Percentiles rank a stretch among this genome's conserved stretches.
These are phyloP conservation scores for Eugnorisma glareosa DNA, from an alignment of 2,888 invertebrate genomes.

Conservation along the genomic window DNA sequence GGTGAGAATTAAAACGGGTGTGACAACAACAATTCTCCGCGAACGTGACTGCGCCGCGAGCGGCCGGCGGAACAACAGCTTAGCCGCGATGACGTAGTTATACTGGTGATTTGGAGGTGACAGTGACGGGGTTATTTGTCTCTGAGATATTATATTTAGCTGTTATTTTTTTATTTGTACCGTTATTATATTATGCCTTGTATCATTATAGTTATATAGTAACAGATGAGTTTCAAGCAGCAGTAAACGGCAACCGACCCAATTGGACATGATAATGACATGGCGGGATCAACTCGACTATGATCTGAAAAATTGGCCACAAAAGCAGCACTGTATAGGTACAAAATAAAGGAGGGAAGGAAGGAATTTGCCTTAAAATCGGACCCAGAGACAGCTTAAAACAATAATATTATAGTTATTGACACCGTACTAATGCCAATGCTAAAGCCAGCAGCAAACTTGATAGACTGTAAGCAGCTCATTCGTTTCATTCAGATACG, in stretches of 20 bases:
- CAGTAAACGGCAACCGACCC: background rate
- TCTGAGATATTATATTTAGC: background rate
- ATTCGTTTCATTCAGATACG: background rate
- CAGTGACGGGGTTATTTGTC: conserved; percentile 1
- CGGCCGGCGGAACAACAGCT: background rate
- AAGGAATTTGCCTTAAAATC: background rate
- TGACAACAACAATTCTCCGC: conserved; percentile 55
- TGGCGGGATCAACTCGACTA: background rate
- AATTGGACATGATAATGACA: background rate
- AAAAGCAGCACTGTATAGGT: background rate
- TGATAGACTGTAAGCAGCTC: background rate
- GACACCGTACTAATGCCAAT: background rate
- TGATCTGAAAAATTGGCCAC: background rate
- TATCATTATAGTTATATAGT: background rate
- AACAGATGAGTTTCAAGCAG: background rate
- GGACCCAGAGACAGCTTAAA: background rate
- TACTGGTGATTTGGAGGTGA: background rate
- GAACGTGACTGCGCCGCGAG: conserved; percentile 41
- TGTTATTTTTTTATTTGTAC: background rate
- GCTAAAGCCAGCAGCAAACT: background rate
- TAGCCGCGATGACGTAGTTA: conserved; percentile 25
- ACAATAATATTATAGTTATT: background rate
- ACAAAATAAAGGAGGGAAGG: background rate
- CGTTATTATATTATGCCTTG: background rate
- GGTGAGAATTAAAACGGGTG: conserved; percentile 45